Percentiles rank a stretch among this genome's conserved stretches.
Conservation (phyloP, 2,797 vertebrate species). For the Sarcophilus harrisii region DNA sequence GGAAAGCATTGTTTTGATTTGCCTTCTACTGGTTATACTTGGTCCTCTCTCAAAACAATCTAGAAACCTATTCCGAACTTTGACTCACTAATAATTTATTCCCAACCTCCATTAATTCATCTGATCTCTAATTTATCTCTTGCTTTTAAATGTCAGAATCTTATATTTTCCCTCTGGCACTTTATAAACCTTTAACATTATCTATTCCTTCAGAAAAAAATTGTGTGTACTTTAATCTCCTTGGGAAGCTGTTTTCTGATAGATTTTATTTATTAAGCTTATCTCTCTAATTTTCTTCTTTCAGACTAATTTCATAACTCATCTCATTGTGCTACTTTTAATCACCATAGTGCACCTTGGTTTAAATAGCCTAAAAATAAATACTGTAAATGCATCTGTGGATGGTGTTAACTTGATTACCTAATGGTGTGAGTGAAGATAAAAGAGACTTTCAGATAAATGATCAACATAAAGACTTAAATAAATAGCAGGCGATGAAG, state of each 20-base stretch:
- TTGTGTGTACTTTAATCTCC: conserved; percentile 76
- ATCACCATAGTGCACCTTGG: conserved; percentile 80
- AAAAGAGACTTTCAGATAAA: conserved; percentile 76
- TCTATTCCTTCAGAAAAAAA: conserved; percentile 79
- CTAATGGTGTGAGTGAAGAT: conserved; percentile 76
- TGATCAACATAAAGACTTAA: conserved; percentile 65
- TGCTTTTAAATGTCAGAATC: conserved; percentile 72
- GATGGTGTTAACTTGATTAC: conserved; percentile 79
- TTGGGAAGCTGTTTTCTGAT: conserved; percentile 78
- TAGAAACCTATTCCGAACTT: conserved; percentile 68
- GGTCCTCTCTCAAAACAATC: conserved; percentile 66
- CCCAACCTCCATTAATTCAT: conserved; percentile 61
- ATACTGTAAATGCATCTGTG: conserved; percentile 77
- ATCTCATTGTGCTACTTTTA: conserved; percentile 75
- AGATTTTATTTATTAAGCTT: conserved; percentile 79
- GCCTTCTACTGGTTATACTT: conserved; percentile 59
- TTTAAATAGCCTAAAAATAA: conserved; percentile 80
- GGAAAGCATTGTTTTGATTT: conserved; percentile 20
- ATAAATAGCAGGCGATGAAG: conserved; percentile 62
- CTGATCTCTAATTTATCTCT: conserved; percentile 73
- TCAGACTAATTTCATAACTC: conserved; percentile 76
- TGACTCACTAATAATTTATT: conserved; percentile 73
- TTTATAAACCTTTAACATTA: conserved; percentile 80
- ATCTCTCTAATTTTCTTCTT: conserved; percentile 79
- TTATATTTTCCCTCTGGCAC: conserved; percentile 64